A percentile compares a stretch with the other conserved stretches of the same genome.
These are phyloP conservation scores for Ridgeia piscesae DNA, from an alignment of 1,140 invertebrate genomes.

Conservation along the genomic window DNA sequence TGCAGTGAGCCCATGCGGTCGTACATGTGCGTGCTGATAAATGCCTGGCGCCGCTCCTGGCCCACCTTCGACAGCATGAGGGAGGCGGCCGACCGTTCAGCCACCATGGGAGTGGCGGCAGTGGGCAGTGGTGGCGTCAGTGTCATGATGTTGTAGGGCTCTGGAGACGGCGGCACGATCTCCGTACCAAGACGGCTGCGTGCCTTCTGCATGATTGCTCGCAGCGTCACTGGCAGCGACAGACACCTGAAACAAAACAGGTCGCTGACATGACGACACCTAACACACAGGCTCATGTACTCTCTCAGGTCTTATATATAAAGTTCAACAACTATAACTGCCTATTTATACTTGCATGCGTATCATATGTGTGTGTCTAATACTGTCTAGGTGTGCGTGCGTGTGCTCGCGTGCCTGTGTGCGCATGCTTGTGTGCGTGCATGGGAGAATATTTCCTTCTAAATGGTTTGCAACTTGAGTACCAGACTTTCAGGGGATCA, in stretches of 20 bases:
- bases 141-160: conserved; percentile 15
- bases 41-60: conserved; percentile 8
- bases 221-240: conserved; percentile 86
- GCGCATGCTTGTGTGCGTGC: too few species aligned
- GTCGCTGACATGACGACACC: neutral
- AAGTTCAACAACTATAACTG: neutral
- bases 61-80: neutral
- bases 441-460: too few species aligned
- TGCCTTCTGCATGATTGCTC: conserved; percentile 70
- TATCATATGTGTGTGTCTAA: too few species aligned
- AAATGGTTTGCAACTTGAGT: too few species aligned
- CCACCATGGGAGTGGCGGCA: neutral
- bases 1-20: neutral
- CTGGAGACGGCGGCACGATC: neutral
- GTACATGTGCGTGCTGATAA: neutral
- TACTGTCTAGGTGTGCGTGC: too few species aligned
- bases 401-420: too few species aligned
- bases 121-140: neutral
- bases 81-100: neutral
- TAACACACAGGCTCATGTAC: neutral
- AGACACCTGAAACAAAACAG: conserved; percentile 66
- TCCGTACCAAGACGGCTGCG: conserved; percentile 42
- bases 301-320: neutral
- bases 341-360: too few species aligned
- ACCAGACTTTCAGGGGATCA: too few species aligned